These are phyloP conservation scores for Fukomys damarensis DNA, from an alignment of 2,113 vertebrate species.

Conservation along the genomic window DNA sequence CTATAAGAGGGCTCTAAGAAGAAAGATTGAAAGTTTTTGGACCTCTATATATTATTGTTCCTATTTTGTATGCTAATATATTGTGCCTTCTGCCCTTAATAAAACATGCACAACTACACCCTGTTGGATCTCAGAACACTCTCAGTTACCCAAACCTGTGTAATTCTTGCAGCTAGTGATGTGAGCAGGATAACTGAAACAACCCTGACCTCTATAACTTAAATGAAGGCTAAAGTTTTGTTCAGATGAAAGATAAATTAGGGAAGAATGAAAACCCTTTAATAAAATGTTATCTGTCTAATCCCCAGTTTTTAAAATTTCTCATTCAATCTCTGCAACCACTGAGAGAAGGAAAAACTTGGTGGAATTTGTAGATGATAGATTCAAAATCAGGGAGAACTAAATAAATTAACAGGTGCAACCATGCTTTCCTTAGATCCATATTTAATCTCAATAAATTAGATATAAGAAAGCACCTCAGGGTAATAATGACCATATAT, in stretches of 20 bases:
- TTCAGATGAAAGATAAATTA: background rate
- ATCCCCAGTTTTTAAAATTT: background rate
- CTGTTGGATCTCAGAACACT: background rate
- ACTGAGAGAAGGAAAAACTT: background rate
- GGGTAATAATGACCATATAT: background rate
- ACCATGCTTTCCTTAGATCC: background rate
- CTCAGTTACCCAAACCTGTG: background rate
- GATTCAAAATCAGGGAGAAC: background rate
- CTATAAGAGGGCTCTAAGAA: background rate
- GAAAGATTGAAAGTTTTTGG: background rate
- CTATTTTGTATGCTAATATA: too few relatives aligned
- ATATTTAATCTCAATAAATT: background rate
- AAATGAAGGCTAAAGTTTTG: background rate
- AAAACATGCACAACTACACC: background rate
- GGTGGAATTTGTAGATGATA: background rate
- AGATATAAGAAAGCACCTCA: background rate
- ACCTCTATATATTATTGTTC: background rate
- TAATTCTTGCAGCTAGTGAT: background rate
- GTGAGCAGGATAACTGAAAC: background rate
- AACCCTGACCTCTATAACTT: background rate
- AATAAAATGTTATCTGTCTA: background rate
- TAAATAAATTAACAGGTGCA: background rate
- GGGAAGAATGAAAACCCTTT: background rate
- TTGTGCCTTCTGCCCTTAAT: background rate
- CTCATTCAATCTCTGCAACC: background rate